phyloP scores from a whole-genome alignment of 2,113 vertebrate genomes.

The Psophia crepitans region DNA sequence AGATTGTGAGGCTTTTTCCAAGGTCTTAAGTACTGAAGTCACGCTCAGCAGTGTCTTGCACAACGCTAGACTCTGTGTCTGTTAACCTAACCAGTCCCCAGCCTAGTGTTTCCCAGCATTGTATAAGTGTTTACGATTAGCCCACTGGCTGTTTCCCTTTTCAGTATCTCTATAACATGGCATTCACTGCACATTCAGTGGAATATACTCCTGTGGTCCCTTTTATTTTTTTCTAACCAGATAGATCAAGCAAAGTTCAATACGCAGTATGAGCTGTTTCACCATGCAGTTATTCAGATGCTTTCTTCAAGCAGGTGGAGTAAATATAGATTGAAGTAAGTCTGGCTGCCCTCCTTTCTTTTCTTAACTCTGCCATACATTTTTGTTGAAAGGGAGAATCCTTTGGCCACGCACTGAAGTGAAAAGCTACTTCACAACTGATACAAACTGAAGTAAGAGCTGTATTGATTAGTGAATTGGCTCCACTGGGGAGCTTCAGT shows the following conservation, averaged over 20 bases:
- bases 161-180: fast-evolving
- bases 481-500: neutral
- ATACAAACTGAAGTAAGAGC: neutral
- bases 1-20: neutral
- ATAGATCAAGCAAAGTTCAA: neutral
- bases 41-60: neutral
- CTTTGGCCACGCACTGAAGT: neutral
- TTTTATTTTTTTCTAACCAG: neutral
- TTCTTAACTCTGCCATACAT: neutral
- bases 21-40: neutral
- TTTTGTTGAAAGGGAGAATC: neutral
- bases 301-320: neutral
- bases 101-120: neutral
- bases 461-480: neutral
- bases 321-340: neutral
- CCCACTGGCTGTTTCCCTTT: neutral
- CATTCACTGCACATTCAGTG: neutral
- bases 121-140: neutral
- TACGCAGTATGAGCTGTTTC: neutral
- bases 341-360: neutral
- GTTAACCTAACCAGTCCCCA: neutral
- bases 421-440: neutral
- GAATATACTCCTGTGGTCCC: neutral
- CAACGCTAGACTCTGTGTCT: neutral
- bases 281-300: neutral